phyloP scores from a whole-genome alignment of 2,797 vertebrate genomes.

The Rhyacichthys aspro region DNA sequence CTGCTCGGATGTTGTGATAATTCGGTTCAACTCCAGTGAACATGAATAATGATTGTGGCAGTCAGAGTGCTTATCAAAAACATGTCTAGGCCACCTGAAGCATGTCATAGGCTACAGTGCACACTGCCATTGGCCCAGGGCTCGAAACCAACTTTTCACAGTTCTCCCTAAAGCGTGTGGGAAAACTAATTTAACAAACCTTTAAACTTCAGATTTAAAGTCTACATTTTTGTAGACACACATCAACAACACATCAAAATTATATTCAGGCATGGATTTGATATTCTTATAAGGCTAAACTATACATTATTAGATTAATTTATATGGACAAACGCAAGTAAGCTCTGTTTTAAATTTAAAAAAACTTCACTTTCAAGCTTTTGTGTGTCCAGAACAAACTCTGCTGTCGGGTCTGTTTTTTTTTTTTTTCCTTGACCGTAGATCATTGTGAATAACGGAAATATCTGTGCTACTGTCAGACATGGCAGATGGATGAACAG shows the following conservation, averaged over 20 bases:
- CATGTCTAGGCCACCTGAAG: constrained; percentile 46
- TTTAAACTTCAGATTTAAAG: too few species aligned
- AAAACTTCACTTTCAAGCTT: constrained; percentile 36
- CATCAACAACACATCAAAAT: background rate
- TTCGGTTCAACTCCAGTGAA: constrained; percentile 56
- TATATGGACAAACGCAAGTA: too few species aligned
- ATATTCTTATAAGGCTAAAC: too few species aligned
- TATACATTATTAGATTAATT: too few species aligned
- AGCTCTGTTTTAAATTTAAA: constrained; percentile 20
- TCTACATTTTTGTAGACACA: too few species aligned
- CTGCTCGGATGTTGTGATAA: constrained; percentile 57
- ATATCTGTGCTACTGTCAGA: constrained; percentile 54
- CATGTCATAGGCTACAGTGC: constrained; percentile 26
- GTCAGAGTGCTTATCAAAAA: constrained; percentile 55
- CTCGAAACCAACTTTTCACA: background rate
- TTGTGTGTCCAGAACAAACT: constrained; percentile 13
- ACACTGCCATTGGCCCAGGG: background rate
- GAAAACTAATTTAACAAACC: background rate
- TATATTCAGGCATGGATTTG: background rate
- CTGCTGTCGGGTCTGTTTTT: constrained; percentile 13
- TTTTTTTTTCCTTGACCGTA: constrained; percentile 50
- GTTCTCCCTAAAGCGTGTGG: background rate
- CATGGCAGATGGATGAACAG: constrained; percentile 59
- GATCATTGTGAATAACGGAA: constrained; percentile 54
- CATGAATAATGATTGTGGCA: constrained; percentile 56